These are phyloP conservation scores for Penaeus vannamei DNA, from an alignment of 1,140 invertebrate genomes.

Conservation along the genomic window DNA sequence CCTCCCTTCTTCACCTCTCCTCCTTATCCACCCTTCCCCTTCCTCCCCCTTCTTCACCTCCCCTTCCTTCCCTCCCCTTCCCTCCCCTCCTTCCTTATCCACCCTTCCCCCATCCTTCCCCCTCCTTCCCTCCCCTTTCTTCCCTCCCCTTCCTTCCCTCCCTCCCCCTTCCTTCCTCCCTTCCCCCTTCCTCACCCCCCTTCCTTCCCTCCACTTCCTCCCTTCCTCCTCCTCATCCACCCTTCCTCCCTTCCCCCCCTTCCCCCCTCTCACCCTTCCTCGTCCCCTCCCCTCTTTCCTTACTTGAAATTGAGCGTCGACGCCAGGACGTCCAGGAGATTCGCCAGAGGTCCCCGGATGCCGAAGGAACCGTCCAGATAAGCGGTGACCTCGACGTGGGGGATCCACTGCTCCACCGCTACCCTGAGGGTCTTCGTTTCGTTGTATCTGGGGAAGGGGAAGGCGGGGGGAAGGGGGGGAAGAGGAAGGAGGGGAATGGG, in stretches of 20 bases:
- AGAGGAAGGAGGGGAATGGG: too few species aligned
- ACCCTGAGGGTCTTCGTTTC: background rate
- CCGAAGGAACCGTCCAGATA: background rate
- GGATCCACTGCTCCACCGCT: constrained; percentile 52
- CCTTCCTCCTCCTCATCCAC: background rate
- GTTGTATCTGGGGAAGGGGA: background rate
- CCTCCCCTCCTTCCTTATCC: too few species aligned
- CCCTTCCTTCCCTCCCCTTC: background rate
- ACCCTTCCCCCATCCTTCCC: too few species aligned
- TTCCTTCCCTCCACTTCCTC: too few species aligned
- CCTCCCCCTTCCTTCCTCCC: too few species aligned
- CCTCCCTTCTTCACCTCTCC: too few species aligned
- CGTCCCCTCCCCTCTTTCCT: background rate
- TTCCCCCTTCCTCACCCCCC: background rate
- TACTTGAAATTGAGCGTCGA: constrained; percentile 38
- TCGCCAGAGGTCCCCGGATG: constrained; percentile 42
- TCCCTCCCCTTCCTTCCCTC: too few species aligned
- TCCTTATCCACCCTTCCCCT: too few species aligned
- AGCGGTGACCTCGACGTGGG: background rate
- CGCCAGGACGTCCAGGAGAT: constrained; percentile 23
- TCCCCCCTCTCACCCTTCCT: too few species aligned
- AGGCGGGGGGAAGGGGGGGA: too few species aligned
- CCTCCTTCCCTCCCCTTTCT: too few species aligned
- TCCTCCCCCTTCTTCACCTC: background rate
- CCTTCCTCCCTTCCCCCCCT: background rate